Evolutionary conservation across 2,888 invertebrate species (phyloP).

Genomic region (Philhelius pedissequus): DNA sequence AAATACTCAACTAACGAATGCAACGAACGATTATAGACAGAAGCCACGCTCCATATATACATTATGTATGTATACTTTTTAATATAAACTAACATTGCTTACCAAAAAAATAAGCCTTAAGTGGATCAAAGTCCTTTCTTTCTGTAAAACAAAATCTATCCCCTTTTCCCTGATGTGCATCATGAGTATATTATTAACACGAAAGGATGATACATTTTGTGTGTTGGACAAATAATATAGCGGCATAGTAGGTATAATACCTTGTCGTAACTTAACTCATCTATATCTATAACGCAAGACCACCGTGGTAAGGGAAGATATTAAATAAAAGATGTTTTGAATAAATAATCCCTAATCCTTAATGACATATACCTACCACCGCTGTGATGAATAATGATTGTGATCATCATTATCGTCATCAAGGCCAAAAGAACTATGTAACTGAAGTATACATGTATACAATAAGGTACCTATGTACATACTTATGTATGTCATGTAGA

Average conservation of each 20-base stretch:
- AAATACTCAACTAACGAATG: slow-evolving; percentile 3
- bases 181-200: background rate
- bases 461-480: too few species aligned
- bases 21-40: slow-evolving; percentile 30
- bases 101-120: background rate
- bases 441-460: background rate
- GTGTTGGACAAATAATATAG: background rate
- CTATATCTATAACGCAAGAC: background rate
- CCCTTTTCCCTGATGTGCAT: background rate
- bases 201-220: background rate
- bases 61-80: too few species aligned
- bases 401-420: slow-evolving; percentile 10
- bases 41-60: slow-evolving; percentile 24
- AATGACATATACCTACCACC: slow-evolving; percentile 51
- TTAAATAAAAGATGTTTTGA: slow-evolving; percentile 61
- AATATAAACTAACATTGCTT: slow-evolving; percentile 50
- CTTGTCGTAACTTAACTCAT: too few species aligned
- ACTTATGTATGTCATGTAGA: background rate
- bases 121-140: slow-evolving; percentile 51
- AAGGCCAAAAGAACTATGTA: background rate
- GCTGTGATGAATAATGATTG: slow-evolving; percentile 28
- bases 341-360: slow-evolving; percentile 63
- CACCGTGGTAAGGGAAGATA: slow-evolving; percentile 5
- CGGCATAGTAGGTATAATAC: background rate
- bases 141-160: slow-evolving; percentile 13